Evolutionary conservation across 2,113 vertebrate species (phyloP), one percentile per base, ranked within the genome.

Genomic region (Cygnus buccinator): DNA sequence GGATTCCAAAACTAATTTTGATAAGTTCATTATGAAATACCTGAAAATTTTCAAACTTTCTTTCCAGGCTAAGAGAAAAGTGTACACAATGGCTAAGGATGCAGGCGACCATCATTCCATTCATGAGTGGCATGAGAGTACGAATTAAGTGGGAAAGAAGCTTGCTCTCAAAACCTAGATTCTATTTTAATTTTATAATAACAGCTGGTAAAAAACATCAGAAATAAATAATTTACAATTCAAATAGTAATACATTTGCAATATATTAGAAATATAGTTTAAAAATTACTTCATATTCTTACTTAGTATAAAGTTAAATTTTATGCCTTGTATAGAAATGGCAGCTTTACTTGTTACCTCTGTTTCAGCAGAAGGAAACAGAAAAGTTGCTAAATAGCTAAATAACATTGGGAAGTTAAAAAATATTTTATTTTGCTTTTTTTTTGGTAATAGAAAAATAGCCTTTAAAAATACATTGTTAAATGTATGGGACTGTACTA

Each of bases 391-490:
- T 77, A 89, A 76, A 77, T 92, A 98, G 77, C 37, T 97, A 98
- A 97, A 97, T 95, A 98, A 55, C 87, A 94, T 14, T 92, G 96
- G 97, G 97, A 96, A 97, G 93, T 95, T 92, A 97, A 95, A 98
- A 98, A 98, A 98, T 96, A 97, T 73, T 94, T 81, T 86, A 62
- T 91, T 96, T 98, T 97, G 72, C 63, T 43, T 89, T 94, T 57
- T 84, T 72, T 78, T 57, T 59, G 19, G 70, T 91, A 75, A 91
- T 98, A 98, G 96, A 98, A 98, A 98, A 98, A 98, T 98, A 98
- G 93, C 94, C 80, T 97, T 97, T 93, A 98, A 98, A 98, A 98
- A 98, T 97, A 97, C 78, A 84, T 73, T 90, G 93, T 96, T 95
- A 95, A 96, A 90, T 70, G 84, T 89, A 88, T 1, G 93, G 97